Percentiles rank a stretch among this genome's conserved stretches.
These are phyloP conservation scores for Solea solea DNA, from an alignment of 2,113 vertebrate genomes.

Conservation along the genomic window DNA sequence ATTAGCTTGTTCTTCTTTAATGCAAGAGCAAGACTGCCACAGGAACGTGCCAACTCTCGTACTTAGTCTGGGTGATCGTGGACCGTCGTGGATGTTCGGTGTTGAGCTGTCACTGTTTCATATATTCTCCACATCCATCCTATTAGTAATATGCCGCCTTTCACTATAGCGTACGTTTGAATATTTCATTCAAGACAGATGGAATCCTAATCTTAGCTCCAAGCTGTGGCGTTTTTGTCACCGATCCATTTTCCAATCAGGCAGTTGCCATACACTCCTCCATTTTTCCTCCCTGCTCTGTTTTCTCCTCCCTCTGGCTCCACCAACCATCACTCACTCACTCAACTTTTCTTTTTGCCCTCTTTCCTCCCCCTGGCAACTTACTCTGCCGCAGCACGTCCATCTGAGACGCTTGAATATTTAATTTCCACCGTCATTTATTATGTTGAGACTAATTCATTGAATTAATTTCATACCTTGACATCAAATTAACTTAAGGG, in stretches of 20 bases:
- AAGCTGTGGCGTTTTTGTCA: slow-evolving; percentile 83
- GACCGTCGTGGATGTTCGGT: slow-evolving; percentile 64
- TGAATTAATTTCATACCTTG: slow-evolving; percentile 44
- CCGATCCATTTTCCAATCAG: slow-evolving; percentile 82
- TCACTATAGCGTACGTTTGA: slow-evolving; percentile 78
- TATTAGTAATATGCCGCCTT: slow-evolving; percentile 74
- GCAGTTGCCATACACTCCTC: slow-evolving; percentile 68
- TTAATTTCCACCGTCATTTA: slow-evolving; percentile 45
- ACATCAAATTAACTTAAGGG: slow-evolving; percentile 30
- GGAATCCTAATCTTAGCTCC: slow-evolving; percentile 87
- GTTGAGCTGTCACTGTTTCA: slow-evolving; percentile 73
- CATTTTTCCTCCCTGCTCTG: slow-evolving; percentile 65
- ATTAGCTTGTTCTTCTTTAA: no score
- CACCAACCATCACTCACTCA: slow-evolving; percentile 64
- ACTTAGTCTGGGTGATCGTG: slow-evolving; percentile 43
- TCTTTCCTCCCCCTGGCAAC: slow-evolving; percentile 46
- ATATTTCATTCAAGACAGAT: slow-evolving; percentile 87
- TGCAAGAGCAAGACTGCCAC: no score
- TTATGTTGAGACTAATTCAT: slow-evolving; percentile 38
- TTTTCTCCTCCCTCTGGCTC: slow-evolving; percentile 69
- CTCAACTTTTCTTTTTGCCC: slow-evolving; percentile 55
- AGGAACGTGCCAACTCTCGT: slow-evolving; percentile 8
- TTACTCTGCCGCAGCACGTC: slow-evolving; percentile 51
- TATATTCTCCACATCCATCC: slow-evolving; percentile 74
- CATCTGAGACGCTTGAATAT: slow-evolving; percentile 48